Evolutionary conservation across 2,888 invertebrate species (phyloP).

Genomic region (Agrilus cyanescens): DNA sequence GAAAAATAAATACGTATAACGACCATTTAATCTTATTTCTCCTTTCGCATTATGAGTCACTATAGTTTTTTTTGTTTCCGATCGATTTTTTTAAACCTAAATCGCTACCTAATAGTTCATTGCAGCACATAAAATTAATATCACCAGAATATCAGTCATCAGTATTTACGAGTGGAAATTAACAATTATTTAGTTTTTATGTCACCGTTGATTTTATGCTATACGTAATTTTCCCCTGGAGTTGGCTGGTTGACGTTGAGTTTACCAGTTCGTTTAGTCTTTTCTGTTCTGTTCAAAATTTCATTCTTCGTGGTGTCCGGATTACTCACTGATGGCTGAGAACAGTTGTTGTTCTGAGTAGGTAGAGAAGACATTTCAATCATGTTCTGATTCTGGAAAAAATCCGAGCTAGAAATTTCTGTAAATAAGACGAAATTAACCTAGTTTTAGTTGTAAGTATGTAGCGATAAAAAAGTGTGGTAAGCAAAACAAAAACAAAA

Average conservation of each 20-base stretch:
- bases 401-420: conserved; percentile 39
- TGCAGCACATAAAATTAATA: no score
- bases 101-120: no score
- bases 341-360: conserved; percentile 51
- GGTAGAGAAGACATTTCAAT: conserved; percentile 58
- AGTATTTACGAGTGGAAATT: no score
- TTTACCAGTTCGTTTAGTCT: conserved; percentile 16
- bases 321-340: conserved; percentile 21
- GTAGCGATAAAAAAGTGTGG: conserved; percentile 19
- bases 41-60: no score
- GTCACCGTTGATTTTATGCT: conserved; percentile 4
- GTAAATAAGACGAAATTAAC: conserved; percentile 37
- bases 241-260: conserved; percentile 12
- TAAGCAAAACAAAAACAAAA: conserved; percentile 19
- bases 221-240: conserved; percentile 20
- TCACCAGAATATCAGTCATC: no score
- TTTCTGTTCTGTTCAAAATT: conserved; percentile 14
- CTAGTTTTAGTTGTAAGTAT: conserved; percentile 36
- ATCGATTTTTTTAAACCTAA: no score
- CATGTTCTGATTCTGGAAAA: conserved; percentile 42
- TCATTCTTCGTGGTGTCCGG: conserved; percentile 13
- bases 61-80: no score
- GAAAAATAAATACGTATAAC: no score
- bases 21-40: no score
- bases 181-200: background rate